Base-by-base conservation (phyloP, 2,113 vertebrate genomes). In the Euleptes europaea region DNA sequence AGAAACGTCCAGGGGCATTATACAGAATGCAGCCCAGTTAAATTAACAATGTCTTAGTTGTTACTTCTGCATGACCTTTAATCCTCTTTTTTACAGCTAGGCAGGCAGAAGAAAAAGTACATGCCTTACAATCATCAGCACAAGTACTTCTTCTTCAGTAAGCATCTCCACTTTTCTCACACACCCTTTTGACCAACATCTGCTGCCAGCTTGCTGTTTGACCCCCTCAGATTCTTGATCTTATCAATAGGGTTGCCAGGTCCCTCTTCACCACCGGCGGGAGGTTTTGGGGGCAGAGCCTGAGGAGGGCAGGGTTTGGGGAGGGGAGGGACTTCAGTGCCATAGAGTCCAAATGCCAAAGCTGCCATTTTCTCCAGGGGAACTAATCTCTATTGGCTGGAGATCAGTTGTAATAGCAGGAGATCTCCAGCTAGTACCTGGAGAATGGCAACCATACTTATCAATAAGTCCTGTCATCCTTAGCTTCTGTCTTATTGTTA, bases 71-170 rank as follows among this genome's bases (percentile, higher is more conserved):
- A 26, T 65, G 26, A 79, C 54, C 2, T 79, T 19, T 83, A 31
- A 11, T 10, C 9, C 40, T 72, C 23, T 54, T 69, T 65, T 73
- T 67, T 72, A 63, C 89, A 96, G 95, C 93, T 96, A 21, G 96
- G 96, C 65, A 92, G 89, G 40, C 91, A 95, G 88, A 96, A 96
- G 92, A 95, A 94, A 49, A 96, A 94, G 75, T 91, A 94, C 70
- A 95, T 96, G 95, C 96, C 96, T 0, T 96, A 96, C 80, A 94
- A 96, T 69, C 92, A 96, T 83, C 96, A 96, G 84, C 96, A 96
- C 93, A 94, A 94, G 44, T 96, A 96, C 80, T 96, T 96, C 85
- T 95, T 95, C 88, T 74, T 96, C 81, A 92, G 95, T 96, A 88
- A 96, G 96, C 96, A 77, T 83, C 44, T 3, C 7, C 2, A 0